A percentile compares a stretch with the other conserved stretches of the same genome.
Evolutionary conservation across 2,888 invertebrate genomes (phyloP).

Genomic region (Caenorhabditis panamensis): DNA sequence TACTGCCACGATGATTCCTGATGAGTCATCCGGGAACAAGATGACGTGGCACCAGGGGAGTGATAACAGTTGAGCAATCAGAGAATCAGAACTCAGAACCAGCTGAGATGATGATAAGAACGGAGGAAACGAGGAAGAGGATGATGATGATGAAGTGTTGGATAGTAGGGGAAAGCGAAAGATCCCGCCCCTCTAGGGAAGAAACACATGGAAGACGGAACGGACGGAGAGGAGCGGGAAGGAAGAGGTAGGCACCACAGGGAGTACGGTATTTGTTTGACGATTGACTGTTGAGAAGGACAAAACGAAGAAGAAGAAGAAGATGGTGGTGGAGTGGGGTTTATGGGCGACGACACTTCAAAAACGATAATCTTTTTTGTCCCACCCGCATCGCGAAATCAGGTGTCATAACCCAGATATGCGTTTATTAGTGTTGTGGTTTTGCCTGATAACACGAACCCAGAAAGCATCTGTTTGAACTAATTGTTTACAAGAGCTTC

Average conservation of each 20-base stretch:
- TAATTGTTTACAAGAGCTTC: no score
- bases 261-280: conserved; percentile 56
- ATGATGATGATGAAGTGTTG: conserved; percentile 47
- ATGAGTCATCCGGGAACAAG: conserved; percentile 23
- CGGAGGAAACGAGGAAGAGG: conserved; percentile 16
- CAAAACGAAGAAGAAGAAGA: conserved; percentile 13
- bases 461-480: no score
- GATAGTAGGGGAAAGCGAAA: conserved; percentile 26
- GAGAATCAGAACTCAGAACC: conserved; percentile 1
- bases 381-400: not conserved
- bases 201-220: conserved; percentile 35
- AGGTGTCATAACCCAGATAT: conserved; percentile 7
- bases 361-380: conserved; percentile 50
- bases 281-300: conserved; percentile 45
- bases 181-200: conserved; percentile 27
- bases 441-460: no score
- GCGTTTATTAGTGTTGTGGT: no score
- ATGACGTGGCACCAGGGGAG: conserved; percentile 37
- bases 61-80: conserved; percentile 8
- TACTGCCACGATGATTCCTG: conserved; percentile 34
- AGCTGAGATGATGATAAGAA: conserved; percentile 1
- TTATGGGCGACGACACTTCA: conserved; percentile 50
- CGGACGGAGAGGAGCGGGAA: conserved; percentile 15
- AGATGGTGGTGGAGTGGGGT: conserved; percentile 20
- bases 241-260: not conserved